A percentile compares a stretch with the other conserved stretches of the same genome.
These are phyloP conservation scores for Drosophila mulleri DNA, from an alignment of 2,888 invertebrate genomes.

Conservation along the genomic window DNA sequence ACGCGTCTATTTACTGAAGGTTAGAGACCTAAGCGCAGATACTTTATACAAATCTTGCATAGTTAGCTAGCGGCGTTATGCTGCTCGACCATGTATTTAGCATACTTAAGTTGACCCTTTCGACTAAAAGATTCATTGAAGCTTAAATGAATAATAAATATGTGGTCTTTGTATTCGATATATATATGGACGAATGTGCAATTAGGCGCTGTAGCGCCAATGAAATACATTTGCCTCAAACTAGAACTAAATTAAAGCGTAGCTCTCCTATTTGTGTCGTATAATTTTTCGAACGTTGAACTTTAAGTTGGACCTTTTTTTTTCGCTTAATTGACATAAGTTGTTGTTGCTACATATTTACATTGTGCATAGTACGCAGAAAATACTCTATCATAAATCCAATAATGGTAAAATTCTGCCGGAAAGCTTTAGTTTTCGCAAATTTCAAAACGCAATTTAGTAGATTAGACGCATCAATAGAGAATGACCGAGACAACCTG, in stretches of 20 bases:
- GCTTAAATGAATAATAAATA: conserved; percentile 20
- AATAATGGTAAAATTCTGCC: background rate
- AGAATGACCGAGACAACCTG: conserved; percentile 30
- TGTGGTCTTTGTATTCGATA: conserved; percentile 12
- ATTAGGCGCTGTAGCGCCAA: background rate
- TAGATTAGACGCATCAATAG: conserved; percentile 33
- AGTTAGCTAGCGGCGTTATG: conserved; percentile 26
- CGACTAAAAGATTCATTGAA: conserved; percentile 2
- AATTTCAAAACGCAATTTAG: conserved; percentile 42
- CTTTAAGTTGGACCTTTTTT: background rate
- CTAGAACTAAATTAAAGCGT: background rate
- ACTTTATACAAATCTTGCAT: conserved; percentile 15
- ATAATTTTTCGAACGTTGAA: conserved; percentile 3
- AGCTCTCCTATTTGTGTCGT: background rate
- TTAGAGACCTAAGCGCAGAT: conserved; percentile 32
- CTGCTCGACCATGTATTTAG: conserved; percentile 27
- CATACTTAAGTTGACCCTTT: conserved; percentile 11
- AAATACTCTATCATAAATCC: background rate
- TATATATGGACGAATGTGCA: background rate
- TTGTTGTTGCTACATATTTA: background rate
- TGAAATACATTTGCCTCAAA: background rate
- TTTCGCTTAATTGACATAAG: background rate
- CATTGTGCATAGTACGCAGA: conserved; percentile 7
- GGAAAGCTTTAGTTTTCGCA: conserved; percentile 17
- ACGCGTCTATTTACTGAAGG: conserved; percentile 47